phyloP scores from a whole-genome alignment of 2,797 vertebrate species.

The Sebastes hubbsi region DNA sequence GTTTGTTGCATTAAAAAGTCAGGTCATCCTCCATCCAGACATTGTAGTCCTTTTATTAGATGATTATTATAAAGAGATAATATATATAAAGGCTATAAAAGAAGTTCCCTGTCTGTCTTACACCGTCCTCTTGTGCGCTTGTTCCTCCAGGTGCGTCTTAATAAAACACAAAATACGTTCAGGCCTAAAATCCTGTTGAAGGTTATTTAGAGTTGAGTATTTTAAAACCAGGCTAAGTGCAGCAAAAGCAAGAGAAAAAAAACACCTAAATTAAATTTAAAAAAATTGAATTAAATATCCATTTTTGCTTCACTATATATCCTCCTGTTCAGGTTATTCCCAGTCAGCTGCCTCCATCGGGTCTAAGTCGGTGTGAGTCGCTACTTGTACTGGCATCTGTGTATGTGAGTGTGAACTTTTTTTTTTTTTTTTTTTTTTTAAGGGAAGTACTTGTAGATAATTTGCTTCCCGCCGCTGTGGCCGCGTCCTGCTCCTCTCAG shows the following conservation, averaged over 20 bases:
- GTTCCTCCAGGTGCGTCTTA: constrained; percentile 22
- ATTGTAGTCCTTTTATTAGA: constrained; percentile 1
- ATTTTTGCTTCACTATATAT: constrained; percentile 19
- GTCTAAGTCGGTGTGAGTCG: constrained; percentile 62
- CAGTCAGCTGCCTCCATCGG: constrained; percentile 37
- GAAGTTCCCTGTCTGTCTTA: not conserved
- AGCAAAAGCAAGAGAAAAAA: not conserved
- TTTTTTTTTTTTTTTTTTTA: constrained; percentile 30
- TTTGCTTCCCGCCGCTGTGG: constrained; percentile 83
- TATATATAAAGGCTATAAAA: no score
- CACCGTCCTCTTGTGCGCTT: not conserved
- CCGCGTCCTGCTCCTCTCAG: constrained; percentile 81
- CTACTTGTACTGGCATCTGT: constrained; percentile 70
- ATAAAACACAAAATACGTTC: constrained; percentile 4
- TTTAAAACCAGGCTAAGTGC: not conserved
- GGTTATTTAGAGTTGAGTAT: not conserved
- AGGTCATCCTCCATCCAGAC: constrained; percentile 18
- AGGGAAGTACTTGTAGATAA: constrained; percentile 70
- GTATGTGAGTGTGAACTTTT: constrained; percentile 71
- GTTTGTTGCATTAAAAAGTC: constrained; percentile 12
- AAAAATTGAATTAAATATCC: constrained; percentile 44
- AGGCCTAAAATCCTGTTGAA: constrained; percentile 9
- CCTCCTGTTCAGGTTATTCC: constrained; percentile 57
- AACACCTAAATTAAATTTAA: not conserved
- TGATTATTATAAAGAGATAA: not conserved